Evolutionary conservation across 1,140 invertebrate species (phyloP), one percentile per base, ranked within the genome.

Genomic region (Stegodyphus mimosarum): DNA sequence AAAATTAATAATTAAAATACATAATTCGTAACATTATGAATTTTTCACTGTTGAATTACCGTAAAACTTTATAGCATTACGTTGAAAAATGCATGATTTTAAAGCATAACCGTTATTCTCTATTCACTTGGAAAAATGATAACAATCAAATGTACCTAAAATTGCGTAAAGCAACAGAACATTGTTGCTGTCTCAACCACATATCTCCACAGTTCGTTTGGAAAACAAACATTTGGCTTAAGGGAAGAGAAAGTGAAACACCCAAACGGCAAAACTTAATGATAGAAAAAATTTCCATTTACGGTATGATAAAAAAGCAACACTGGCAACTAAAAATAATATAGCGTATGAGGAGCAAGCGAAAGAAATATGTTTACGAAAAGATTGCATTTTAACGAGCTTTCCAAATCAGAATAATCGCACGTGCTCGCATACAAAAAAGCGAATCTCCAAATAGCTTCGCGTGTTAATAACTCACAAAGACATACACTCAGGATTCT

Each of bases 351-450:
- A 60, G 55, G 15, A 60, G 15, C 33, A 79, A 79, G 69, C 69
- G 53, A 60, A 83, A 74, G 49, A 83, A 74, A 74, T 83, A 73
- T 75, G 17, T 75, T 76, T 50, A 52, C 48, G 60, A 15, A 84
- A 75, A 75, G 81, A 84, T 84, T 60, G 64, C 72, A 84, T 84
- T 84, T 84, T 84, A 84, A 84, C 81, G 81, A 75, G 72, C 50
- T 67, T 52, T 52, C 17, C 17, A 33, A 74, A 51, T 67, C 67
- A 74, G 70, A 51, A 74, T 83, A 83, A 83, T 83, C 80, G 74
- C 72, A 48, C 11, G 13, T 49, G 67, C 9, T 11, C 18, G 7
- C 33, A 13, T n/a, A 33, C 15, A 33, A 48, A 75, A 74, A 80
- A 72, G 53, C 6, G 18, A 53, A 80, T 11, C 17, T 71, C n/a